Evolutionary conservation across 2,888 invertebrate species (phyloP).

Genomic region (Megamerina dolium): DNA sequence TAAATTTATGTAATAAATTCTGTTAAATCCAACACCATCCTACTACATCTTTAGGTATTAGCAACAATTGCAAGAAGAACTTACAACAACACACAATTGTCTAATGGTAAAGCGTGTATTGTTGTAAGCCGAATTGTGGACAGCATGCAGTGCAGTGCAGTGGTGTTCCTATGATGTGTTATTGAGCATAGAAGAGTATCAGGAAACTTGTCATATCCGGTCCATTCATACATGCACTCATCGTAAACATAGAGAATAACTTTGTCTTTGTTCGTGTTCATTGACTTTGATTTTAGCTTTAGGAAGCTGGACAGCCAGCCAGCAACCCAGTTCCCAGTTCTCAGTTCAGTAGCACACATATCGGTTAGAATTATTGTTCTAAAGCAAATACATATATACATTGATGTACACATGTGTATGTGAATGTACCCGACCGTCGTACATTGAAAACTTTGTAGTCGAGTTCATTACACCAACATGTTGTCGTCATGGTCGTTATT

Average conservation of each 20-base stretch:
- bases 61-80: neutral
- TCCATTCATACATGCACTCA: neutral
- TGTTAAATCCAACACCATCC: no score
- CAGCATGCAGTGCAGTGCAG: neutral
- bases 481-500: no score
- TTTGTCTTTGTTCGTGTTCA: slow-evolving; percentile 4
- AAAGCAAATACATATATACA: no score
- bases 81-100: neutral
- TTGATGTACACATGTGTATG: no score
- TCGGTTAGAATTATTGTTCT: no score
- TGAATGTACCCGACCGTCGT: no score
- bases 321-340: no score
- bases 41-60: no score
- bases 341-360: no score
- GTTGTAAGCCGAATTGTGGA: neutral
- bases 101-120: neutral
- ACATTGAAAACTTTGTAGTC: neutral
- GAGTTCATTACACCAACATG: slow-evolving; percentile 12
- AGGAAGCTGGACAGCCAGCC: neutral
- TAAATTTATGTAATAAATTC: no score
- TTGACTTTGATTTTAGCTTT: slow-evolving; percentile 8
- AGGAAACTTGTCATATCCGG: neutral
- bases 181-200: neutral
- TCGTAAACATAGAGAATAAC: neutral
- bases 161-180: neutral